Conservation (phyloP, 2,797 vertebrate genomes). For the Micrastur ruficollis region DNA sequence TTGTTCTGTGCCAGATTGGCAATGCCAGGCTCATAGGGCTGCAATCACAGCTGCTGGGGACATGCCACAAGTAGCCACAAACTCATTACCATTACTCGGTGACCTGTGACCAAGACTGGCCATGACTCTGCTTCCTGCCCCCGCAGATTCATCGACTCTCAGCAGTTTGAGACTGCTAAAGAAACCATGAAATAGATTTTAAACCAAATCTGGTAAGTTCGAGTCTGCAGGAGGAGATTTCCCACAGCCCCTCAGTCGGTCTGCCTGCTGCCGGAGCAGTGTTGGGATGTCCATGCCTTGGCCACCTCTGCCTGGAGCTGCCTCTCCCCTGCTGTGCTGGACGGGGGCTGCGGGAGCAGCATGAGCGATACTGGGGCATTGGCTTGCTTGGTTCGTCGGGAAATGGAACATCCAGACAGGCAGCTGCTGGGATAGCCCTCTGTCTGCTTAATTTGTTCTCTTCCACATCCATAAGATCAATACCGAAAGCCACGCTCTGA, state of each 20-base stretch:
- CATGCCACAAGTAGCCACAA: background rate
- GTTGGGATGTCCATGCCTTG: accelerated
- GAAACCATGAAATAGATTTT: background rate
- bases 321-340: accelerated
- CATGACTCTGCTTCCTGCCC: background rate
- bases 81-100: background rate
- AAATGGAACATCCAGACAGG: background rate
- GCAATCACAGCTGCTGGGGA: background rate
- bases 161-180: background rate
- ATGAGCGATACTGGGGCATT: accelerated
- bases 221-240: background rate
- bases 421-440: background rate
- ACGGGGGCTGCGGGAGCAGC: accelerated
- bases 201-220: background rate
- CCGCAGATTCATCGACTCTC: background rate
- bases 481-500: background rate
- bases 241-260: background rate
- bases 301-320: background rate
- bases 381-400: background rate
- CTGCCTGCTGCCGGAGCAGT: accelerated
- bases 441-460: background rate
- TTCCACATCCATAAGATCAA: background rate
- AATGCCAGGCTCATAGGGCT: accelerated
- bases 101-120: background rate
- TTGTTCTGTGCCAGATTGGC: background rate